Evolutionary conservation across 2,888 invertebrate genomes (phyloP), one percentile per base, ranked within the genome.

Genomic region (Antheraea assamensis): DNA sequence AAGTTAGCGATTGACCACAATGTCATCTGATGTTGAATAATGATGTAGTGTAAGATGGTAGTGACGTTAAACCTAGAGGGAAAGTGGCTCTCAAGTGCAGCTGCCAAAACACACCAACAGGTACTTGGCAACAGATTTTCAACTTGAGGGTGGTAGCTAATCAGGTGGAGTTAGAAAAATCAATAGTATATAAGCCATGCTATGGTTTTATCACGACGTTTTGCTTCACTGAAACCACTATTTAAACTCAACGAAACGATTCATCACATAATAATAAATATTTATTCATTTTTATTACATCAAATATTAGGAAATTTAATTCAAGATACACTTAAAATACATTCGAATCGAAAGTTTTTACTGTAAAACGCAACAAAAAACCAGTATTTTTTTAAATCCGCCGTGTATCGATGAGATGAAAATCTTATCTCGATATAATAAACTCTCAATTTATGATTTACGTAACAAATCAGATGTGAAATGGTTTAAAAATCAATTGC

Each of bases 341-440:
- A 24, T 58, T 58, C 24, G 24, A 24, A 58, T 24, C 58, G 58
- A 58, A 58, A 58, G 58, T 58, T 58, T n/a, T 58, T 24, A 24
- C 2, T 10, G 3, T 58, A 58, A 58, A 24, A 24, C 24, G 24
- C 24, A 24, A 58, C 24, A 24, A 24, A 52, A 55, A 8, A 7
- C 58, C 58, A 13, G 58, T 58, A 24, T 58, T 13, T 24, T 49
- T 58, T 58, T 13, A 7, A 58, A 24, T 58, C 52, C 21, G 52
- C 21, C 58, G 58, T 13, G 58, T 13, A 58, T 24, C 24, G 13
- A 3, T 24, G 13, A 24, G 58, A 79, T 81, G 80, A 72, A 76
- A 78, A 76, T 82, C n/a, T 83, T 80, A 81, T 77, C 78, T 79
- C 75, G 75, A 79, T 76, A 77, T 82, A 78, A 78, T 74, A 74